These are phyloP conservation scores for Saccostrea cuccullata DNA, from an alignment of 1,140 invertebrate genomes.

Conservation along the genomic window DNA sequence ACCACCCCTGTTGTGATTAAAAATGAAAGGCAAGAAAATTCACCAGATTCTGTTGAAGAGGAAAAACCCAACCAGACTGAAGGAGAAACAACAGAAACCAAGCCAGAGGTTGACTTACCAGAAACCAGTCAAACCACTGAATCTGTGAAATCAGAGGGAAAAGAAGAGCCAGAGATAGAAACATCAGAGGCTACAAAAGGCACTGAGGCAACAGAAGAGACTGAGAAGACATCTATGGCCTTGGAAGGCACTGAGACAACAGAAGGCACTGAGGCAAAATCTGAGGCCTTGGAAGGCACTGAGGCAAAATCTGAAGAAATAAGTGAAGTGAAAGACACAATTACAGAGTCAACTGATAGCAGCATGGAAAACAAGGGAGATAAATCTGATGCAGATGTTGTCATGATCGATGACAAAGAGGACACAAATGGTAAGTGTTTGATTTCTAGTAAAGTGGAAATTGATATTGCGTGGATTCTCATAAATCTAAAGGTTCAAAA, in stretches of 20 bases:
- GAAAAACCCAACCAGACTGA: background rate
- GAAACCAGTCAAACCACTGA: too few relatives aligned
- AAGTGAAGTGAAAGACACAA: background rate
- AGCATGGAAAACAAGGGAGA: constrained; percentile 17
- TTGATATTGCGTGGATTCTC: too few relatives aligned
- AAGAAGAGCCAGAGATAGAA: background rate
- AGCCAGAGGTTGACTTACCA: background rate
- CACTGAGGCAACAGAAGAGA: too few relatives aligned
- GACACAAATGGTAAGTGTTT: background rate
- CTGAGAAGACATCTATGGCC: too few relatives aligned
- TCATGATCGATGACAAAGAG: constrained; percentile 31
- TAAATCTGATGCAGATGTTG: constrained; percentile 10
- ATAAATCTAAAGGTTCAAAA: too few relatives aligned
- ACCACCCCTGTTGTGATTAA: background rate
- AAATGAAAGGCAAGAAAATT: background rate
- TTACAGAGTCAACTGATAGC: background rate
- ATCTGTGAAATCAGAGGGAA: constrained; percentile 9
- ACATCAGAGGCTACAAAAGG: too few relatives aligned
- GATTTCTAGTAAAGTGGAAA: background rate
- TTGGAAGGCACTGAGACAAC: too few relatives aligned
- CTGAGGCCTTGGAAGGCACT: too few relatives aligned
- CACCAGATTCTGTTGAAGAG: background rate
- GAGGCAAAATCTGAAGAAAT: background rate
- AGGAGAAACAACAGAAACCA: background rate
- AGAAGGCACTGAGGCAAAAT: too few relatives aligned